phyloP scores from a whole-genome alignment of 1,140 invertebrate genomes.

The Magallana gigas region DNA sequence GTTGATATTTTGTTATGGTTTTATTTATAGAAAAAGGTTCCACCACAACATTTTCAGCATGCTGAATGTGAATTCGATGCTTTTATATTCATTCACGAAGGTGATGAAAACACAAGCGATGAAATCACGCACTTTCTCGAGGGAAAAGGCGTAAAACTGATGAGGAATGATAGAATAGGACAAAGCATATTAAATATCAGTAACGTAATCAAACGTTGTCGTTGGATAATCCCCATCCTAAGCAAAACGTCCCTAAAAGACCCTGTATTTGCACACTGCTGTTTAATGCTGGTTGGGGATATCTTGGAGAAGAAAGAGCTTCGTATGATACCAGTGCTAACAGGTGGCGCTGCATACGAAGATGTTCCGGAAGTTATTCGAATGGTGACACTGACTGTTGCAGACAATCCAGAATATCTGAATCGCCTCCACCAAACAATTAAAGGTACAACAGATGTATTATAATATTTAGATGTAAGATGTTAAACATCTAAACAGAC shows the following conservation, averaged over 20 bases:
- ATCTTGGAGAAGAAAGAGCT: background rate
- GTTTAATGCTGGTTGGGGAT: background rate
- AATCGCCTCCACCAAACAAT: background rate
- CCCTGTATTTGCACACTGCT: background rate
- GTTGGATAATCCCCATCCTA: background rate
- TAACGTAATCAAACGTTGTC: background rate
- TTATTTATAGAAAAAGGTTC: background rate
- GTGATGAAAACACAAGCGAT: background rate
- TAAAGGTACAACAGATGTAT: background rate
- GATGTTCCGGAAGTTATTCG: constrained; percentile 21
- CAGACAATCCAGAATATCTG: background rate
- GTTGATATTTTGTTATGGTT: too few species aligned
- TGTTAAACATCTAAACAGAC: too few species aligned
- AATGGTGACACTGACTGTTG: constrained; percentile 34
- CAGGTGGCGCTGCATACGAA: background rate
- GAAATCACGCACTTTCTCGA: background rate
- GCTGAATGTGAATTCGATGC: background rate
- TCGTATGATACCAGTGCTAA: background rate
- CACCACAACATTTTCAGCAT: background rate
- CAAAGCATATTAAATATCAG: background rate
- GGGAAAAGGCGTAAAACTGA: background rate
- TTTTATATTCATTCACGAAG: background rate
- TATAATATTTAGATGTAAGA: too few species aligned
- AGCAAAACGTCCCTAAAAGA: background rate
- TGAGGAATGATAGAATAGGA: background rate